Evolutionary conservation across 2,797 vertebrate genomes (phyloP).

Genomic region (Dipus sagitta): DNA sequence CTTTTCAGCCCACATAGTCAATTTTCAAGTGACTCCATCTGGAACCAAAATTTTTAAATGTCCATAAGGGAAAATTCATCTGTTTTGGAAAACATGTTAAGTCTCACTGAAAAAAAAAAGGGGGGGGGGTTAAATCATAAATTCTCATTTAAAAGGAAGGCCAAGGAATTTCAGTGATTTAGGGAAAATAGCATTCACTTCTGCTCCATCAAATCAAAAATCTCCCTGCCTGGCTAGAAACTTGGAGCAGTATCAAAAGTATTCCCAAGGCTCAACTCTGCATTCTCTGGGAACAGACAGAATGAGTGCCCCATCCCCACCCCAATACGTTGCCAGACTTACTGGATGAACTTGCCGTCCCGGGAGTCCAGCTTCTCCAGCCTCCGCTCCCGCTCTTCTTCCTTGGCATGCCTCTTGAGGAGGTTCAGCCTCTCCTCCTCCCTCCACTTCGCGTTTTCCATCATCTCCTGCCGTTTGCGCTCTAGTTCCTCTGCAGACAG

Average conservation of each 20-base stretch:
- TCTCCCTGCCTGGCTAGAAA: slow-evolving; percentile 41
- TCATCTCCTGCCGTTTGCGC: slow-evolving; percentile 93
- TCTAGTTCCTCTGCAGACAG: slow-evolving; percentile 94
- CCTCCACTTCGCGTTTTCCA: slow-evolving; percentile 93
- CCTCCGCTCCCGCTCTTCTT: slow-evolving; percentile 92
- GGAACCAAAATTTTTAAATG: slow-evolving; percentile 63
- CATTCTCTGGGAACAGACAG: not conserved
- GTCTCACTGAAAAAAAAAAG: slow-evolving; percentile 60
- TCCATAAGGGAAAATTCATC: slow-evolving; percentile 62
- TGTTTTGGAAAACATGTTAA: slow-evolving; percentile 64
- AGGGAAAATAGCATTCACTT: slow-evolving; percentile 48
- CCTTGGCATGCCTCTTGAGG: slow-evolving; percentile 91
- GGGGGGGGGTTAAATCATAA: not conserved
- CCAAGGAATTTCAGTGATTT: slow-evolving; percentile 44
- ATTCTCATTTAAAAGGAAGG: slow-evolving; percentile 63
- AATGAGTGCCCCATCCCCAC: not conserved
- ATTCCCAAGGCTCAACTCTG: not conserved
- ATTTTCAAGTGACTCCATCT: slow-evolving; percentile 62
- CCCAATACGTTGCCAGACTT: slow-evolving; percentile 46
- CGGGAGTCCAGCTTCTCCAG: slow-evolving; percentile 87
- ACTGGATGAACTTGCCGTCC: slow-evolving; percentile 95
- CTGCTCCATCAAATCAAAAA: slow-evolving; percentile 47
- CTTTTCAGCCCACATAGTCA: slow-evolving; percentile 35
- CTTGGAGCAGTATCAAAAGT: not conserved
- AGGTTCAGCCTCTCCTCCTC: slow-evolving; percentile 93